Conservation (phyloP, 2,797 vertebrate genomes). For the Rhinichthys osculus region DNA sequence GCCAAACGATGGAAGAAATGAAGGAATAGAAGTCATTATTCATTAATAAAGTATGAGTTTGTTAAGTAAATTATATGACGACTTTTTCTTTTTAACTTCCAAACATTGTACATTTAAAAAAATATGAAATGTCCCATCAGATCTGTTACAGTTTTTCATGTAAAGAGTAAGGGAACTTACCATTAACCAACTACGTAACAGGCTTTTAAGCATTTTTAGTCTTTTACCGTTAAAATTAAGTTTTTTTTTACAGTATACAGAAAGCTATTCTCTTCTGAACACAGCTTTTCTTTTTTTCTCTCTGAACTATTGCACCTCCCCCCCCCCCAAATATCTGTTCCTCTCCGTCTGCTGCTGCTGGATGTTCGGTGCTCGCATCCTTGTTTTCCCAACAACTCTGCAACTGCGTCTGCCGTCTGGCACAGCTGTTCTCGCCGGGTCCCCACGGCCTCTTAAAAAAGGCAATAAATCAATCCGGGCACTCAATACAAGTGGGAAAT, state of each 20-base stretch:
- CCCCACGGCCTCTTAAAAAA: slow-evolving; percentile 85
- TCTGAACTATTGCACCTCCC: neutral
- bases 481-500: slow-evolving; percentile 87
- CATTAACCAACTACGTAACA: neutral
- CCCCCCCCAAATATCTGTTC: slow-evolving; percentile 21
- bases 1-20: neutral
- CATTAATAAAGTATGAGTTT: neutral
- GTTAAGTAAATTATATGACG: neutral
- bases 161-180: neutral
- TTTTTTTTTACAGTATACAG: neutral
- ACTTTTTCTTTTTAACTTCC: neutral
- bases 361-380: slow-evolving; percentile 71
- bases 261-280: neutral
- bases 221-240: neutral
- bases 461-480: slow-evolving; percentile 88
- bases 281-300: neutral
- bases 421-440: slow-evolving; percentile 81
- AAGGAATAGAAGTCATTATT: neutral
- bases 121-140: neutral
- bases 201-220: neutral
- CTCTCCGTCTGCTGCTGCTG: slow-evolving; percentile 70
- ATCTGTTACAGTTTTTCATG: neutral
- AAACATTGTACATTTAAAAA: neutral
- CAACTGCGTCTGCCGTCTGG: slow-evolving; percentile 73
- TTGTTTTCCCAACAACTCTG: slow-evolving; percentile 82